phyloP scores from a whole-genome alignment of 2,113 vertebrate genomes.

The Pseudorasbora parva region DNA sequence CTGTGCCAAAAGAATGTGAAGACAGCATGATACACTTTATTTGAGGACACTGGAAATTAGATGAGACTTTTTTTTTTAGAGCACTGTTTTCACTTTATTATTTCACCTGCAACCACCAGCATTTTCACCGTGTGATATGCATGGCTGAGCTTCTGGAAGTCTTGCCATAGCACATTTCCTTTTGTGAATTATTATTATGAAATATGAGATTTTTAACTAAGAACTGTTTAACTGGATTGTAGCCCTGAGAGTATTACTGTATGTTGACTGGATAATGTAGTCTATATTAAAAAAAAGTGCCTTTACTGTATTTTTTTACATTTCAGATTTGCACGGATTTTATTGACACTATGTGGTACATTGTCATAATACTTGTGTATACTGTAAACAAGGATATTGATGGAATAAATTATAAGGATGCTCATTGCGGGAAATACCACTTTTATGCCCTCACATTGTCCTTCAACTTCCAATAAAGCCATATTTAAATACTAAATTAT shows the following conservation, averaged over 20 bases:
- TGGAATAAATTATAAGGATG: background rate
- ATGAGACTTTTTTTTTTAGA: background rate
- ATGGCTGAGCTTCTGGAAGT: background rate
- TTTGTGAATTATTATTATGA: background rate
- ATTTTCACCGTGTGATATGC: background rate
- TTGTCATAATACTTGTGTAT: background rate
- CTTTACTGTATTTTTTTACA: constrained; percentile 16
- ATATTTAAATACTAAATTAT: background rate
- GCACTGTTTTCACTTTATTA: constrained; percentile 9
- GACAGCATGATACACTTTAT: constrained; percentile 96
- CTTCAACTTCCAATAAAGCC: constrained; percentile 2
- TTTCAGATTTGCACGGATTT: constrained; percentile 13
- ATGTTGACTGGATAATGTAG: background rate
- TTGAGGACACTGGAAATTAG: constrained; percentile 65
- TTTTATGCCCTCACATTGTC: background rate
- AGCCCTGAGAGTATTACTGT: background rate
- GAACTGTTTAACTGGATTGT: background rate
- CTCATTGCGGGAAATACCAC: background rate
- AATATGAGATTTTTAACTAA: background rate
- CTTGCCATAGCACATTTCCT: constrained; percentile 1
- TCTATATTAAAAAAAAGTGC: background rate
- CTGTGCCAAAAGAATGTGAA: constrained; percentile 89
- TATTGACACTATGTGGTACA: background rate
- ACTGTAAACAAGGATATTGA: background rate
- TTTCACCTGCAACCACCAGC: constrained; percentile 8